Percentiles rank a stretch among this genome's conserved stretches.
Evolutionary conservation across 2,888 invertebrate genomes (phyloP).

Genomic region (Cephus runcator): DNA sequence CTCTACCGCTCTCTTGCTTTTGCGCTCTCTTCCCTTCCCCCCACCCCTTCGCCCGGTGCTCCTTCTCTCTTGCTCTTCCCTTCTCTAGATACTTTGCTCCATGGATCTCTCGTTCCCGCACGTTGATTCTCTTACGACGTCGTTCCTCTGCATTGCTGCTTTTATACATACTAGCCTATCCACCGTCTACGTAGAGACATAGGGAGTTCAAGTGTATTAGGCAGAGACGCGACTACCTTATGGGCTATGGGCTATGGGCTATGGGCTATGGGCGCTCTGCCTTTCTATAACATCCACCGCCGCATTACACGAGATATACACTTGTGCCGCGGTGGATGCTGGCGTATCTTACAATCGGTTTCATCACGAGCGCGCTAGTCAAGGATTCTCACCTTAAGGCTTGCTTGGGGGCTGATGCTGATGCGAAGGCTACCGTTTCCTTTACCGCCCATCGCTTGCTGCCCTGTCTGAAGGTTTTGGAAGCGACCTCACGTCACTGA

Average conservation of each 20-base stretch:
- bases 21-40: constrained; percentile 5
- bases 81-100: constrained; percentile 14
- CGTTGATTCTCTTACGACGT: constrained; percentile 13
- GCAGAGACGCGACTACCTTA: constrained; percentile 15
- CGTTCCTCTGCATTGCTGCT: constrained; percentile 9
- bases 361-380: constrained; percentile 42
- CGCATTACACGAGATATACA: constrained; percentile 51
- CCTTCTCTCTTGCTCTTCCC: constrained; percentile 12
- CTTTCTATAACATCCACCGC: constrained; percentile 40
- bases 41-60: background rate
- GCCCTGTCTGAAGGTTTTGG: background rate
- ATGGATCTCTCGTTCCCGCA: constrained; percentile 19
- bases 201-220: background rate
- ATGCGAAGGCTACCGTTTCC: background rate
- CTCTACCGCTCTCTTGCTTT: constrained; percentile 8
- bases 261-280: constrained; percentile 26
- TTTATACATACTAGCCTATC: background rate
- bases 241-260: constrained; percentile 24
- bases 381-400: constrained; percentile 9
- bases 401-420: background rate
- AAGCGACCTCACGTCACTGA: constrained; percentile 26
- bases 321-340: constrained; percentile 50
- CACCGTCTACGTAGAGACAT: background rate
- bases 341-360: constrained; percentile 49
- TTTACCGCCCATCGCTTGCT: constrained; percentile 13